Percentiles rank a stretch among this genome's conserved stretches.
These are phyloP conservation scores for Acrossocheilus fasciatus DNA, from an alignment of 2,797 vertebrate species.

Conservation along the genomic window DNA sequence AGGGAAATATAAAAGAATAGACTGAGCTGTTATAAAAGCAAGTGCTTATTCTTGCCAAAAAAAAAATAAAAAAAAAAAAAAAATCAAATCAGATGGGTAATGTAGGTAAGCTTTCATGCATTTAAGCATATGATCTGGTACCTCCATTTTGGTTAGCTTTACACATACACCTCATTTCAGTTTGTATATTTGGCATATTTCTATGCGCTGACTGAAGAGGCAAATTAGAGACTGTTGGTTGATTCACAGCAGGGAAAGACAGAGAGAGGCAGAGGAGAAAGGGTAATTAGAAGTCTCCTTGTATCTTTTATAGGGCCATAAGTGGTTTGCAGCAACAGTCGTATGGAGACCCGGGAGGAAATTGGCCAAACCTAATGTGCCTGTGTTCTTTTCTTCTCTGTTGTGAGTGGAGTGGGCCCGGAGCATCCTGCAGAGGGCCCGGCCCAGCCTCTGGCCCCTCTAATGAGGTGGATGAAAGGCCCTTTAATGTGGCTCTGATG, in stretches of 20 bases:
- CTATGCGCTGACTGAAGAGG: constrained; percentile 43
- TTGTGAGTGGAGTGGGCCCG: constrained; percentile 31
- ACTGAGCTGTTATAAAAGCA: constrained; percentile 42
- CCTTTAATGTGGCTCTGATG: constrained; percentile 63
- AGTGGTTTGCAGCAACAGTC: constrained; percentile 63
- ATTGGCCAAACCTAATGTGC: constrained; percentile 50
- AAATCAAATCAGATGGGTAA: constrained; percentile 33
- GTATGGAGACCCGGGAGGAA: constrained; percentile 59
- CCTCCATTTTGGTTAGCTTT: constrained; percentile 17
- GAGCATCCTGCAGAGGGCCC: constrained; percentile 48
- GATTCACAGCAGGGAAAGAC: constrained; percentile 45
- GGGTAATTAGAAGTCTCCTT: constrained; percentile 67
- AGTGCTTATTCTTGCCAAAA: constrained; percentile 31
- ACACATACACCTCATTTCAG: not conserved
- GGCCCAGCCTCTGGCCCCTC: constrained; percentile 43
- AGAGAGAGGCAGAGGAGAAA: constrained; percentile 46
- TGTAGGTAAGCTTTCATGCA: constrained; percentile 5
- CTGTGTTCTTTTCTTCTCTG: constrained; percentile 47
- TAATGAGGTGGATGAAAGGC: constrained; percentile 64
- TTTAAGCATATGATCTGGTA: constrained; percentile 9
- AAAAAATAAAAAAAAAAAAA: not conserved
- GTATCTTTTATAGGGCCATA: constrained; percentile 67
- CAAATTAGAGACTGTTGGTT: constrained; percentile 63
- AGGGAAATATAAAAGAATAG: constrained; percentile 28
- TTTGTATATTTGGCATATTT: constrained; percentile 49